Conservation (phyloP, 1,140 invertebrate species). For the Drosophila saltans region DNA sequence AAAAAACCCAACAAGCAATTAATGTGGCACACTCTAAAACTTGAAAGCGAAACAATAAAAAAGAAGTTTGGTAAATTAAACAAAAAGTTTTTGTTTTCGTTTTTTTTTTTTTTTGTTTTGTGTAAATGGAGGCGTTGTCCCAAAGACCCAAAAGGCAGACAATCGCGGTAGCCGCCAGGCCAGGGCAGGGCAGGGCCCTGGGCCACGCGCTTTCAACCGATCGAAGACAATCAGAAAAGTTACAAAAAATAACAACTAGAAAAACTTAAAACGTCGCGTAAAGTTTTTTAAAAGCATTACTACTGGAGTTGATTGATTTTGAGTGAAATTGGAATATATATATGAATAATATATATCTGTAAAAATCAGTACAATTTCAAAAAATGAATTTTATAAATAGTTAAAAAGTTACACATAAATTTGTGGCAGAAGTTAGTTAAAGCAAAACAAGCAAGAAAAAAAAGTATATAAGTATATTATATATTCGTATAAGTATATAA, state of each 20-base stretch:
- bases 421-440: too few species aligned
- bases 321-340: too few species aligned
- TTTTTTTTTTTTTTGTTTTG: constrained; percentile 3
- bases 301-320: too few species aligned
- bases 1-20: constrained; percentile 12
- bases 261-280: too few species aligned
- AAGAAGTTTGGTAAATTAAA: constrained; percentile 20
- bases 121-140: constrained; percentile 34
- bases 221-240: constrained; percentile 6
- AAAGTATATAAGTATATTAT: too few species aligned
- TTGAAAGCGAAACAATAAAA: constrained; percentile 58
- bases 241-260: not conserved
- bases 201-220: not conserved
- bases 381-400: too few species aligned
- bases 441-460: too few species aligned
- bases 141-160: constrained; percentile 18
- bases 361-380: too few species aligned
- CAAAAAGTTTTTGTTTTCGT: constrained; percentile 3
- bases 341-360: too few species aligned
- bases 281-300: too few species aligned
- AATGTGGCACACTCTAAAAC: constrained; percentile 11
- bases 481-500: too few species aligned
- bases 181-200: not conserved
- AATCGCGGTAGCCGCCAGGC: constrained; percentile 4
- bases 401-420: too few species aligned